Conservation (phyloP, 37 sponge, comb jelly and placozoan species). For the Tethya wilhelma region DNA sequence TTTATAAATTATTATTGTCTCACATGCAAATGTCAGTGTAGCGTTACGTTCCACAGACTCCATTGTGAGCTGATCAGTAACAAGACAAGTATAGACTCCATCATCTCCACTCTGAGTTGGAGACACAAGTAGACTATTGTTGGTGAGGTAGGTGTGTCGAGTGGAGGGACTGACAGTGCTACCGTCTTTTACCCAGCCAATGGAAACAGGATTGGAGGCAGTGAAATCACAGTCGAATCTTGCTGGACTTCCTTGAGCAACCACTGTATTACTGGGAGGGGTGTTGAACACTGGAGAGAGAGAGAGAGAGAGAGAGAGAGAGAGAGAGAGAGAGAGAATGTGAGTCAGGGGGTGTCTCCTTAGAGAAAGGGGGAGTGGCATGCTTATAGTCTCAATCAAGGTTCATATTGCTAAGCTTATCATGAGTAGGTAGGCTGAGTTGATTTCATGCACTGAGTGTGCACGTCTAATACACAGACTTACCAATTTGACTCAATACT, state of each 20-base stretch:
- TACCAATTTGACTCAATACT: too few species aligned
- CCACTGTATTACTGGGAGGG: slow-evolving; percentile 32
- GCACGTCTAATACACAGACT: too few species aligned
- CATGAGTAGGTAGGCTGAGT: too few species aligned
- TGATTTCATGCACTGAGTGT: too few species aligned
- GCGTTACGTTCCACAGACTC: slow-evolving; percentile 18
- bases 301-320: too few species aligned
- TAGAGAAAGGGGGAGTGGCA: too few species aligned
- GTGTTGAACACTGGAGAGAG: slow-evolving; percentile 25
- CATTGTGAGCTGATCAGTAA: slow-evolving; percentile 20
- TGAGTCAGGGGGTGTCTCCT: background rate
- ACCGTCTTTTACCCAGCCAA: slow-evolving; percentile 45
- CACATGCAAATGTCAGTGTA: slow-evolving; percentile 68
- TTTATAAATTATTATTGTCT: background rate
- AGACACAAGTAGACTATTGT: slow-evolving; percentile 38
- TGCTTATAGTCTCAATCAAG: too few species aligned
- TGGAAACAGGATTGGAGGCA: slow-evolving; percentile 32
- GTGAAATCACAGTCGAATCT: slow-evolving; percentile 53
- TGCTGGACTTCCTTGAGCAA: slow-evolving; percentile 53
- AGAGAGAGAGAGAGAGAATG: background rate
- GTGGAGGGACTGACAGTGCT: slow-evolving; percentile 17
- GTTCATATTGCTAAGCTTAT: too few species aligned
- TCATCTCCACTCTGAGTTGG: slow-evolving; percentile 46
- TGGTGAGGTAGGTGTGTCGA: slow-evolving; percentile 23
- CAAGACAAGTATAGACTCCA: slow-evolving; percentile 58